A percentile compares a stretch with the other conserved stretches of the same genome.
Conservation (phyloP, 2,888 invertebrate genomes). For the Schizaphis graminum region DNA sequence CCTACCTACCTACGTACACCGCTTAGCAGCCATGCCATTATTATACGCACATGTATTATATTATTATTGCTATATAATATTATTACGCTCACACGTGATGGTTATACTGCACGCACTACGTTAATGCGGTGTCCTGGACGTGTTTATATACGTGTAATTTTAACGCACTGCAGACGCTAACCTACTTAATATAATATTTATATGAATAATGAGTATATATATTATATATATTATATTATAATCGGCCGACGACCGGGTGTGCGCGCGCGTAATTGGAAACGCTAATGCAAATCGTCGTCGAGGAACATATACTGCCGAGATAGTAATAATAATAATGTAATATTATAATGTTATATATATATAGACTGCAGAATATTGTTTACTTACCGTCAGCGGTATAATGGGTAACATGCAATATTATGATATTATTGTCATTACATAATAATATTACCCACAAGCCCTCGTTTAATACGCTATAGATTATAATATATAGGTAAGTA, state of each 20-base stretch:
- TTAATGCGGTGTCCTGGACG: not conserved
- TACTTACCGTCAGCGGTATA: not conserved
- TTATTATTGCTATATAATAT: not conserved
- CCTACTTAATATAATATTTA: not conserved
- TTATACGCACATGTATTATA: not conserved
- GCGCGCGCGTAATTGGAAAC: conserved; percentile 25
- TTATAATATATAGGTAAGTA: not conserved
- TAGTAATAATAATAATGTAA: not conserved
- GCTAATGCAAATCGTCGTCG: conserved; percentile 15
- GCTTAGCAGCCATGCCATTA: not conserved
- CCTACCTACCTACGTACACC: not conserved
- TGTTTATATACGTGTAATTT: conserved; percentile 3
- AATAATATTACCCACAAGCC: not conserved
- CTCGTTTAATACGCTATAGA: not conserved
- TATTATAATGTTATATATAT: not conserved
- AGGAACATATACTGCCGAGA: not conserved
- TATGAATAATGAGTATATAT: not conserved
- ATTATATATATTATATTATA: not conserved
- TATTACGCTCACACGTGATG: conserved; percentile 16
- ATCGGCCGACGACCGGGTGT: not conserved
- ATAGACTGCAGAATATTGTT: not conserved
- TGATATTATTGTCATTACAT: not conserved
- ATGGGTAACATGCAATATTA: not conserved
- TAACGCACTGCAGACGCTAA: not conserved
- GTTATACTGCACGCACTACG: conserved; percentile 14